Evolutionary conservation across 2,797 vertebrate genomes (phyloP), one percentile per base, ranked within the genome.

Genomic region (Acestrorhynchus altus): DNA sequence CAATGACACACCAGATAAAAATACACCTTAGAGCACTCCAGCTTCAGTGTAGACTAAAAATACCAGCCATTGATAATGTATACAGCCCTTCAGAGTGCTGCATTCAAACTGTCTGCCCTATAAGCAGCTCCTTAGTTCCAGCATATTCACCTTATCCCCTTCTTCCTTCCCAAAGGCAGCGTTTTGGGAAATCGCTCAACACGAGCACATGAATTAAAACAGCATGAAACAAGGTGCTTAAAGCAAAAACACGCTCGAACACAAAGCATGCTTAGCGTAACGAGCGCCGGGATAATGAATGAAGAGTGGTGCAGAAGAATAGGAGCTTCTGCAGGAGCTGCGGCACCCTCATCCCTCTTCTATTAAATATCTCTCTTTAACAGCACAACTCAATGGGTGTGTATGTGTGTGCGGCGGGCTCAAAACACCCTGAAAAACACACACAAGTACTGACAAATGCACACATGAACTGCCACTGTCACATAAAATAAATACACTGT

Each of bases 251-350:
- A 80, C 73, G 76, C 47, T 15, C 8, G 60, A 79, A 88, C 90
- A 90, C 85, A 90, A 91, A 82, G 85, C 80, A 70, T 67, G 88
- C 90, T 88, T 90, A 88, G 83, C 80, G 86, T 81, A 83, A 87
- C 59, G 35, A 77, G 70, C 24, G 51, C 13, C 39, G 51, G 54
- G 22, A 77, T 72, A 66, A 81, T 77, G 59, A 77, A 81, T 49
- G 69, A 61, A 72, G 39, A 59, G 26, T 81, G 81, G 86, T 13
- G 39, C 42, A 20, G 47, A 77, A 74, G 68, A 81, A 73, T 47
- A 72, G 42, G 22, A 68, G 52, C 46, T 65, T 59, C 49, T 22
- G 56, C 9, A 24, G 54, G n/a, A 51, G 5, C 56, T 35, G 57
- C 28, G 35, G 57, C 66, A 35, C 56, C 10, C 74, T 81, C 61